Evolutionary conservation across 2,113 vertebrate species (phyloP), one percentile per base, ranked within the genome.

Genomic region (Triplophysa tibetana): DNA sequence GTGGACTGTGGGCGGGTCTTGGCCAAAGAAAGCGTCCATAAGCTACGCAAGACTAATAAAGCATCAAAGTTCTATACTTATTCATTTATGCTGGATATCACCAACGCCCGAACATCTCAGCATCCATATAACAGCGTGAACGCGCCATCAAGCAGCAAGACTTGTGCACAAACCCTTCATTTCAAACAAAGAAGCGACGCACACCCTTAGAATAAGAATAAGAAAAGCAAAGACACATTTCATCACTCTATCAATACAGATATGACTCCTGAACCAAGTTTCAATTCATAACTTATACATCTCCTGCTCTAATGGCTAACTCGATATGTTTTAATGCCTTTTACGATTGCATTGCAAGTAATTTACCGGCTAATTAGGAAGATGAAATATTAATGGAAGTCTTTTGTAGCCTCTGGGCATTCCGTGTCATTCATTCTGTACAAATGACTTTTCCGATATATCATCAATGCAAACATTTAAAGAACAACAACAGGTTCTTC

Each of bases 301-400:
- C 75, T n/a, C 33, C 64, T 63, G 67, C 48, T 81, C 16, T 75
- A 78, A 78, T 67, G 78, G 70, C 48, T 77, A 41, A 79, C 81
- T 89, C 81, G n/a, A 84, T 87, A 79, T 67, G 69, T 78, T 84
- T 79, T 81, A 83, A 82, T 84, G 81, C 52, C 67, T 66, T 85
- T 66, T 83, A 82, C 70, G 43, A 79, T 83, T 86, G 54, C 16
- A 84, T 78, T 75, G 33, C 43, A 56, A 75, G 70, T 78, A 82
- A 87, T 88, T 86, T 85, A 84, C 63, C 72, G 66, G 74, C 62
- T 86, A 88, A 86, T 88, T 87, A 88, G 70, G 68, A 62, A 84
- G 29, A 82, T 87, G 29, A 88, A 89, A 86, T 85, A 88, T 88
- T 88, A 83, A 89, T 81, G 81, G 69, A 50, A 23, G 56, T 78